Evolutionary conservation across 2,797 vertebrate species (phyloP).

Genomic region (Chromobotia macracanthus): DNA sequence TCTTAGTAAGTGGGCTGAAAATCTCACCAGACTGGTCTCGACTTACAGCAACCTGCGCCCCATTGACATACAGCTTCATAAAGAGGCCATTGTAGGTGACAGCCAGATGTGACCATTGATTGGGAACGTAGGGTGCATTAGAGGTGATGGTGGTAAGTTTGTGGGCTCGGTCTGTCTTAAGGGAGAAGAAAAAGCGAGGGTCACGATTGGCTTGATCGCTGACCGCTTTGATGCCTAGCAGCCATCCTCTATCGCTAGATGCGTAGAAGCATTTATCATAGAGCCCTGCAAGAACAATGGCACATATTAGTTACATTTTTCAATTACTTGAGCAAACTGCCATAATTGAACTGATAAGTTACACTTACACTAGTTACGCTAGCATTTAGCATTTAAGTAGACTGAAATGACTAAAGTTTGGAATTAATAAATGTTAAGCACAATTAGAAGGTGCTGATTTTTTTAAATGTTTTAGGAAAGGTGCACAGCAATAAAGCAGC

Average conservation of each 20-base stretch:
- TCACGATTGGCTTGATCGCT: conserved; percentile 92
- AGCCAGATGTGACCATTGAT: conserved; percentile 91
- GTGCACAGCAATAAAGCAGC: background rate
- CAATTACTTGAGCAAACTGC: conserved; percentile 93
- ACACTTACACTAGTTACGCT: conserved; percentile 86
- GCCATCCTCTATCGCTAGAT: conserved; percentile 95
- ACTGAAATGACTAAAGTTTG: background rate
- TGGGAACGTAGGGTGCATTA: conserved; percentile 88
- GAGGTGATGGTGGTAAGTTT: conserved; percentile 90
- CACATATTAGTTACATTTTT: background rate
- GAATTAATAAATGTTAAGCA: background rate
- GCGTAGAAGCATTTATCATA: conserved; percentile 99
- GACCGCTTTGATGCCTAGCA: conserved; percentile 91
- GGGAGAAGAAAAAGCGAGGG: conserved; percentile 95
- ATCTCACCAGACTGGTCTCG: conserved; percentile 91
- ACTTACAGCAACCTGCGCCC: conserved; percentile 92
- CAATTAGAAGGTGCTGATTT: background rate
- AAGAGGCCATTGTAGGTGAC: conserved; percentile 88
- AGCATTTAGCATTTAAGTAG: background rate
- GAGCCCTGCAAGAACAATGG: conserved; percentile 79
- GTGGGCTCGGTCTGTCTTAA: conserved; percentile 96
- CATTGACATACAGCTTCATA: conserved; percentile 94
- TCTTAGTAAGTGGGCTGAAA: conserved; percentile 92
- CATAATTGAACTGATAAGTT: conserved; percentile 52
- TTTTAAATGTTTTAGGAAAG: background rate